These are phyloP conservation scores for Henricia sp. DNA, from an alignment of 53 echinoderm and acorn worm genomes.

Conservation along the genomic window DNA sequence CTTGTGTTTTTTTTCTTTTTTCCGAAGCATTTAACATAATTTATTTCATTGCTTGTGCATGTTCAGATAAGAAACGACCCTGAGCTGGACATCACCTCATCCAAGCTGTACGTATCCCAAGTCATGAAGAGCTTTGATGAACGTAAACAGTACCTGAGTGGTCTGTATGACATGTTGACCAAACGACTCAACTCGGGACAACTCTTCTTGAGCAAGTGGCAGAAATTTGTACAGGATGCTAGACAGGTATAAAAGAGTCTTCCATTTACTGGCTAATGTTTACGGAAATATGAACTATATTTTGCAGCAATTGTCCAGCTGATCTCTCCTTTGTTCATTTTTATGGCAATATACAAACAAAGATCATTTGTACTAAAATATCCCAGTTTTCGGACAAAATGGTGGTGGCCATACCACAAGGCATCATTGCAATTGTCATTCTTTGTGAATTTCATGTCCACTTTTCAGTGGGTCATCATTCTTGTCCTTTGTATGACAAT, in stretches of 20 bases:
- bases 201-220: slow-evolving; percentile 86
- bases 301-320: too few species aligned
- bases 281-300: too few species aligned
- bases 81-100: slow-evolving; percentile 75
- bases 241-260: slow-evolving; percentile 73
- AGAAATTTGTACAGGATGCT: slow-evolving; percentile 94
- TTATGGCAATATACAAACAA: too few species aligned
- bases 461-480: too few species aligned
- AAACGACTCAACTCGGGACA: slow-evolving; percentile 75
- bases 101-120: slow-evolving; percentile 73
- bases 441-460: too few species aligned
- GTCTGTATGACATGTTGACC: slow-evolving; percentile 80
- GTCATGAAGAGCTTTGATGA: slow-evolving; percentile 82
- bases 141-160: slow-evolving; percentile 73
- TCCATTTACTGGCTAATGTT: neutral
- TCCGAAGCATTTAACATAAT: neutral
- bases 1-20: too few species aligned
- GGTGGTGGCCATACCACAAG: too few species aligned
- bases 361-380: too few species aligned
- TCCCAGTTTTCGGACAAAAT: too few species aligned
- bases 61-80: slow-evolving; percentile 80
- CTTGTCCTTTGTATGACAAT: too few species aligned
- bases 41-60: neutral
- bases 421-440: too few species aligned
- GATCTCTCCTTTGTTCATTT: too few species aligned